Percentiles rank a stretch among this genome's conserved stretches.
phyloP scores from a whole-genome alignment of 2,888 invertebrate species.

The Drosophila hawaiiensis region DNA sequence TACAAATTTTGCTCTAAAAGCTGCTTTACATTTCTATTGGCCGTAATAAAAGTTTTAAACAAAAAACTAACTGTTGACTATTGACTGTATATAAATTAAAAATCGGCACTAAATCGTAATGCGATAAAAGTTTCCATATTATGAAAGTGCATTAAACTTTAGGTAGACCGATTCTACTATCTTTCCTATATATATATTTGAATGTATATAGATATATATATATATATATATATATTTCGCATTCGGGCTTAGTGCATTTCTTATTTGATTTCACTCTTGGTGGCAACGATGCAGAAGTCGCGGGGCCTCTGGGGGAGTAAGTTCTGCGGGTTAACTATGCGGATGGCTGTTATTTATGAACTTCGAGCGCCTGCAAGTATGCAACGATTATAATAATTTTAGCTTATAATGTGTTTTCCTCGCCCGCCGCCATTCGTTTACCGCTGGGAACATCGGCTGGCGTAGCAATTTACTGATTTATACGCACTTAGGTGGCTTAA shows the following conservation, averaged over 20 bases:
- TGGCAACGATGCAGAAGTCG: neutral
- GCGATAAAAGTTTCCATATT: neutral
- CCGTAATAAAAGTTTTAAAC: neutral
- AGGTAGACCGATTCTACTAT: neutral
- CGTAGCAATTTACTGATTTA: slow-evolving; percentile 67
- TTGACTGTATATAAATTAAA: neutral
- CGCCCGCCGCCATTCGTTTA: neutral
- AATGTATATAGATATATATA: neutral
- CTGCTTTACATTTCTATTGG: neutral
- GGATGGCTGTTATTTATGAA: slow-evolving; percentile 57
- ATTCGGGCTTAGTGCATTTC: neutral
- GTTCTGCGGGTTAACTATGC: neutral
- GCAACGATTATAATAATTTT: slow-evolving; percentile 69
- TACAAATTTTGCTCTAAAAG: neutral
- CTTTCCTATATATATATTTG: neutral
- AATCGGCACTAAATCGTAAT: neutral
- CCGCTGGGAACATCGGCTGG: slow-evolving; percentile 22
- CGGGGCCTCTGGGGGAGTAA: neutral
- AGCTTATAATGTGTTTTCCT: slow-evolving; percentile 57
- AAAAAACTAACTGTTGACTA: neutral
- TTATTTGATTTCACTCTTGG: slow-evolving; percentile 3
- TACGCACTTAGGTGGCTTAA: slow-evolving; percentile 71
- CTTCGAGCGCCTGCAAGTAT: slow-evolving; percentile 63
- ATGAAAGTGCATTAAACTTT: neutral
- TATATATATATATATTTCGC: neutral